Base-by-base conservation (phyloP, 2,797 vertebrate genomes). In the Hapalemur alaotrensis region DNA sequence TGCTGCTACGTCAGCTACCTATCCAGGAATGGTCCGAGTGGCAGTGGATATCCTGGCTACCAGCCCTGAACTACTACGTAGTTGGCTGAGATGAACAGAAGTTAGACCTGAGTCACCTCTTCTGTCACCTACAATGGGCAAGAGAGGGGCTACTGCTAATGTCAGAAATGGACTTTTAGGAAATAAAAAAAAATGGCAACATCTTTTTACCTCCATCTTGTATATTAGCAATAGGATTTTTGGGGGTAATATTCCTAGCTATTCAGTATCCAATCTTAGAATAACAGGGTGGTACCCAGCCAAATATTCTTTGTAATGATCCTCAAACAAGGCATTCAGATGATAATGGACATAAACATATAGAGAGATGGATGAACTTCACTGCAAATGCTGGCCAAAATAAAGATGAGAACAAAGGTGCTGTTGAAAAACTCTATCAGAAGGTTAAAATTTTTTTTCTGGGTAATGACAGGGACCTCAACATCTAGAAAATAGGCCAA, bases 401-500 rank as follows among this genome's bases (percentile, higher is more conserved):
- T 97, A 91, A 98, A 98, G 98, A 98, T 89, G 98, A 98, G 86
- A 98, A 98, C 67, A 98, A 84, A 87, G 95, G 91, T 48, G 41
- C 97, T 87, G 96, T 97, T 50, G 96, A 96, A 54, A 98, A 97
- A 73, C 93, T 98, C 7, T 97, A 98, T 87, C 89, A 98, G 76
- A 98, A 98, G 41, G 97, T 98, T 61, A 99, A 98, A 96, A 97
- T 99, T 97, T 96, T 99, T 99, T 61, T 99, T 99, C 89, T 99
- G 99, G 99, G 98, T 99, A 87, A 99, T 99, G 99, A 99, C 98
- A 0, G 98, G 98, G 30, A 75, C 99, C 98, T 75, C 98, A 98
- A 38, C 97, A 99, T 97, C 96, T 99, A 88, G 97, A 99, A 89
- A 98, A 98, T 98, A 99, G 78, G 98, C 99, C 75, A 98, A 95